A percentile compares a stretch with the other conserved stretches of the same genome.
Conservation (phyloP, 2,888 invertebrate species). For the Hipparchia sbordonii region DNA sequence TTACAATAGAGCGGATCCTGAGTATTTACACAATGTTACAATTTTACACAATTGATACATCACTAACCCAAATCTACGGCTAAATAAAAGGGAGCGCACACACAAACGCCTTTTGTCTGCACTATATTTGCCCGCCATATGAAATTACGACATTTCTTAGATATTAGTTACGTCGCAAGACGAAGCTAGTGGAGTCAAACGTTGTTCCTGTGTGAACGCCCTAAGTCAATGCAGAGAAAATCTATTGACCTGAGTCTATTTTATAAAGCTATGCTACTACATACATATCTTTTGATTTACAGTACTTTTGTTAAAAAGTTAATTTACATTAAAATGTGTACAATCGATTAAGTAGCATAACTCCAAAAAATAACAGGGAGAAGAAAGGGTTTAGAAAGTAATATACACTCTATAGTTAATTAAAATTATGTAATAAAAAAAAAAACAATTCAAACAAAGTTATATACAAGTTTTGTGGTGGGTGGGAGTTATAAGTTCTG, state of each 20-base stretch:
- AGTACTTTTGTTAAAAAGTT: background rate
- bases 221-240: slow-evolving; percentile 38
- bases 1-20: slow-evolving; percentile 55
- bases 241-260: slow-evolving; percentile 11
- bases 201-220: background rate
- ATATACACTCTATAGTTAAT: slow-evolving; percentile 59
- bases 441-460: slow-evolving; percentile 60
- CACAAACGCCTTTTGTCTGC: background rate
- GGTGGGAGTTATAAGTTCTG: slow-evolving; percentile 70
- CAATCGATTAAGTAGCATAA: slow-evolving; percentile 24
- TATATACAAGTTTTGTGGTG: slow-evolving; percentile 71
- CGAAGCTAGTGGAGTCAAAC: background rate
- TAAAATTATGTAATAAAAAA: slow-evolving; percentile 54
- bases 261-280: slow-evolving; percentile 3
- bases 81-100: slow-evolving; percentile 47
- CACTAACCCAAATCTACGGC: slow-evolving; percentile 70
- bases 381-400: slow-evolving; percentile 39
- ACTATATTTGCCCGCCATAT: background rate
- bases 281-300: background rate
- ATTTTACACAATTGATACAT: slow-evolving; percentile 55
- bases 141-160: background rate
- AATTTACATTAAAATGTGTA: background rate
- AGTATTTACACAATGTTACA: slow-evolving; percentile 68
- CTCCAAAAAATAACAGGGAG: slow-evolving; percentile 8
- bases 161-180: background rate